These are phyloP conservation scores for Acleris sparsana DNA, from an alignment of 2,888 invertebrate genomes.

Conservation along the genomic window DNA sequence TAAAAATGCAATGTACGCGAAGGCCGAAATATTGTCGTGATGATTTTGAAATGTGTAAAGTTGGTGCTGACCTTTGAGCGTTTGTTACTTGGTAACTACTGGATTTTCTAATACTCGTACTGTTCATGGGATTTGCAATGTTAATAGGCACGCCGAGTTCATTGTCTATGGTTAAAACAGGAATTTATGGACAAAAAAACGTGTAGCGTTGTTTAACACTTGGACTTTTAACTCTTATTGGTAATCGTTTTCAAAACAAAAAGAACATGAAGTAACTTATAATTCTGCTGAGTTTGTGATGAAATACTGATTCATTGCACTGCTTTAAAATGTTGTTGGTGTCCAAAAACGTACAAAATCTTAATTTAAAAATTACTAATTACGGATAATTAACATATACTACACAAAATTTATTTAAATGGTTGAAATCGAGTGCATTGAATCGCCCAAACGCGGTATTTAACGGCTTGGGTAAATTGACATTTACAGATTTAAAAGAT, in stretches of 20 bases:
- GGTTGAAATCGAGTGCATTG: conserved; percentile 13
- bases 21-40: conserved; percentile 18
- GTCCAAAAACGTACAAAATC: neutral
- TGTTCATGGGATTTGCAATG: conserved; percentile 17
- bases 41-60: conserved; percentile 9
- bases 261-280: too few species aligned
- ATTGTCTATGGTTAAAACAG: conserved; percentile 5
- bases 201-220: too few species aligned
- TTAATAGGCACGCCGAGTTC: conserved; percentile 14
- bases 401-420: neutral
- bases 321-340: too few species aligned
- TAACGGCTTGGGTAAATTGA: conserved; percentile 1
- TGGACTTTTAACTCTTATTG: too few species aligned
- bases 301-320: too few species aligned
- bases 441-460: neutral
- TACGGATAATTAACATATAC: neutral
- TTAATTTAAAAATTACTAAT: neutral
- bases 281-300: too few species aligned
- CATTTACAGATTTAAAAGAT: too few species aligned
- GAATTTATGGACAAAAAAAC: neutral
- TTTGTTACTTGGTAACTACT: conserved; percentile 20
- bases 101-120: conserved; percentile 12
- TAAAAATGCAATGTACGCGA: conserved; percentile 29
- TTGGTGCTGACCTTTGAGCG: conserved; percentile 20
- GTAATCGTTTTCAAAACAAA: too few species aligned